Evolutionary conservation across 2,797 vertebrate species (phyloP), one percentile per base, ranked within the genome.

Genomic region (Falco biarmicus): DNA sequence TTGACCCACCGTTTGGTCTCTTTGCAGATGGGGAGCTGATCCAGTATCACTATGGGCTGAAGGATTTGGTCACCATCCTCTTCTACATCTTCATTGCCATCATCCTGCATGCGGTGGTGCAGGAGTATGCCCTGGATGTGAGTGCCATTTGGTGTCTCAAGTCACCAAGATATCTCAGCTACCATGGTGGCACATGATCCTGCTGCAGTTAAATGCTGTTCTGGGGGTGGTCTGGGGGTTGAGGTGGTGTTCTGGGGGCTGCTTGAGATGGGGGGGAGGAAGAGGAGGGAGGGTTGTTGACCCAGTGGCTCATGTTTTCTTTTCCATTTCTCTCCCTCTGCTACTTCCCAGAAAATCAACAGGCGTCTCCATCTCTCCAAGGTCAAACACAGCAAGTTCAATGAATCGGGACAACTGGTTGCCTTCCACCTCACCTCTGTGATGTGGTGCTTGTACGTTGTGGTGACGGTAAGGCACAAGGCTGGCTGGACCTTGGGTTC

Each of bases 81-180:
- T 99, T 99, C 98, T 99, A 99, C 96, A 97, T 99, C 97, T 99
- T 99, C 96, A 99, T 99, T 11, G 98, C 99, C 96, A 98, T 99
- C 98, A 99, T 99, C 97, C 98, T 99, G 89, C 99, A 99, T 0
- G 99, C 99, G 0, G 99, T 99, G 73, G 99, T 99, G 86, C 99
- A 99, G 98, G 99, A 99, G 95, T 99, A 99, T 41, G 98, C 99
- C n/a, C 97, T 99, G 94, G 99, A 99, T 60, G 99, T 99, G 97
- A 99, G 99, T 98, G 39, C 54, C 1, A 0, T 11, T 59, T 4
- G 25, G 29, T 6, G 3, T 37, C 73, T 48, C 1, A 0, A 78
- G 32, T 29, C 5, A 5, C 37, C 48, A 19, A 18, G 89, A 39
- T 12, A 9, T 32, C 60, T 92, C 51, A 32, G 39, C 32, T 74